Evolutionary conservation across 1,140 invertebrate genomes (phyloP).

Genomic region (Sminthurides bifidus): DNA sequence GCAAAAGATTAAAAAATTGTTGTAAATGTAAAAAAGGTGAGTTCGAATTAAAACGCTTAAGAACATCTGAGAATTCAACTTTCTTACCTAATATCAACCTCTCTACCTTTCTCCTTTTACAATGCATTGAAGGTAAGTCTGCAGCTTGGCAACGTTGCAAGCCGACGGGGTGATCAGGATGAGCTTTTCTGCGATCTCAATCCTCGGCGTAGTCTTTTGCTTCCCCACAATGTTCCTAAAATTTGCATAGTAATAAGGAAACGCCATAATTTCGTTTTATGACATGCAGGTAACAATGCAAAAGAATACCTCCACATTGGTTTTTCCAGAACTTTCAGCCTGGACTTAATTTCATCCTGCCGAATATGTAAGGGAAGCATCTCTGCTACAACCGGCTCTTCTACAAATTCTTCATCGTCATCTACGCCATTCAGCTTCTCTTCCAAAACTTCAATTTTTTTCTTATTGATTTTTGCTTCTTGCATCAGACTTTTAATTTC

Average conservation of each 20-base stretch:
- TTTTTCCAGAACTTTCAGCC: not conserved
- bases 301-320: not conserved
- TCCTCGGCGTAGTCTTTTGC: too few species aligned
- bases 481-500: not conserved
- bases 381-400: not conserved
- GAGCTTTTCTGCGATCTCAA: too few species aligned
- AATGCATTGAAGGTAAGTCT: too few species aligned
- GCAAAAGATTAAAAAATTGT: not conserved
- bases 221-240: not conserved
- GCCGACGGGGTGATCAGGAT: too few species aligned
- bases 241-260: too few species aligned
- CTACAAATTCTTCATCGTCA: not conserved
- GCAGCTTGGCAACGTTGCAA: too few species aligned
- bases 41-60: too few species aligned
- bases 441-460: not conserved
- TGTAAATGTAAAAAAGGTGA: too few species aligned
- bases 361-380: not conserved
- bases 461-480: conserved; percentile 1
- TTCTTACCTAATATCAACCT: too few species aligned
- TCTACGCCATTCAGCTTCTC: not conserved
- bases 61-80: too few species aligned
- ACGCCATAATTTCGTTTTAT: not conserved
- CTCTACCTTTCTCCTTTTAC: too few species aligned
- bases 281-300: not conserved
- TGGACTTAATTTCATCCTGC: not conserved